Percentiles rank a stretch among this genome's conserved stretches.
phyloP scores from a whole-genome alignment of 2,113 vertebrate species.

The Mobula birostris region DNA sequence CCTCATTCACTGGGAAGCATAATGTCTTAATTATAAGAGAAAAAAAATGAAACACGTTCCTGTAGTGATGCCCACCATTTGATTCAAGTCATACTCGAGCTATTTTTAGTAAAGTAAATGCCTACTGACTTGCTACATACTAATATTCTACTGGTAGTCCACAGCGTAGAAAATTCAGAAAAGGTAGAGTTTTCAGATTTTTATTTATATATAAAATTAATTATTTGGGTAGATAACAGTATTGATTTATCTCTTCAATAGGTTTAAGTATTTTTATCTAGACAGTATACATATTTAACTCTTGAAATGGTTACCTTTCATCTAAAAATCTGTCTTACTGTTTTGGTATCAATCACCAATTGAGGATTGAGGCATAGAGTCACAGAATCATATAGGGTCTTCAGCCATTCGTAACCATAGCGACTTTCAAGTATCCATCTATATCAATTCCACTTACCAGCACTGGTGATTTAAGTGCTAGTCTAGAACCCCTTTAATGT shows the following conservation, averaged over 20 bases:
- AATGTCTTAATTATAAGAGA: constrained; percentile 32
- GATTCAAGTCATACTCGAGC: background rate
- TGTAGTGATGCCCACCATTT: background rate
- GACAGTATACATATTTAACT: background rate
- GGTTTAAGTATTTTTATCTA: background rate
- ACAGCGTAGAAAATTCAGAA: background rate
- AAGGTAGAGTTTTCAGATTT: background rate
- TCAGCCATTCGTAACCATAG: too few relatives aligned
- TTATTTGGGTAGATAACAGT: background rate
- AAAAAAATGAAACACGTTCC: background rate
- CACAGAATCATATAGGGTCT: too few relatives aligned
- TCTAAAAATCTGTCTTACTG: background rate
- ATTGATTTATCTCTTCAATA: background rate
- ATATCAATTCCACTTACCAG: too few relatives aligned
- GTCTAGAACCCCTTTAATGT: too few relatives aligned
- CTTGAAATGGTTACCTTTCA: background rate
- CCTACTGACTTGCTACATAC: background rate
- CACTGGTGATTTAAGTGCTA: too few relatives aligned
- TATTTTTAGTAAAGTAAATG: constrained; percentile 31
- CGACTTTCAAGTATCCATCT: too few relatives aligned
- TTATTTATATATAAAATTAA: background rate
- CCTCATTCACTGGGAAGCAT: background rate
- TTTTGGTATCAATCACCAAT: background rate
- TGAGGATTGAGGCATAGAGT: background rate
- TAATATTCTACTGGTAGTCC: background rate